Evolutionary conservation across 2,113 vertebrate species (phyloP), one percentile per base, ranked within the genome.

Genomic region (Rynchops niger): DNA sequence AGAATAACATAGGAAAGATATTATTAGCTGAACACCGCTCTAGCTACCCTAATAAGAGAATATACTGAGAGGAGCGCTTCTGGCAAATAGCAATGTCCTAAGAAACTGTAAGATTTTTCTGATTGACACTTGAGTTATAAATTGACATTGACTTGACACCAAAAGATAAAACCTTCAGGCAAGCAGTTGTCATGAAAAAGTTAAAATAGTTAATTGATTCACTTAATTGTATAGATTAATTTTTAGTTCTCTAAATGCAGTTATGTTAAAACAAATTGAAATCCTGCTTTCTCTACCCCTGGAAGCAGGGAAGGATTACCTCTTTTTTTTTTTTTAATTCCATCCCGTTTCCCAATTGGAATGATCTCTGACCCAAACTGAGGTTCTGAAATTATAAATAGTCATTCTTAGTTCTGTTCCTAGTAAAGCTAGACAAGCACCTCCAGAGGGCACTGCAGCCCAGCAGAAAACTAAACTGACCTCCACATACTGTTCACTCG

Each of bases 381-480:
- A 9, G 4, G 2, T 15, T 27, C 8, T 67, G 13, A 1, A 21
- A 21, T 42, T 4, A 32, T 20, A 1, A 23, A 1, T 5, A 4
- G 43, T 10, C 1, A 0, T 30, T 79, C 6, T 32, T 10, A 6
- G 21, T 17, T 63, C 12, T 36, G 42, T 45, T 9, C 6, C 42
- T 25, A 69, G 95, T 27, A 29, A 19, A n/a, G 67, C 25, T 3
- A 22, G 30, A 36, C 21, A 19, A 12, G 53, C 16, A 66, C 96
- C 96, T 85, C 23, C 92, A 96, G 96, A 94, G 93, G 93, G 96
- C 93, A 82, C 62, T 65, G 85, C 82, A 69, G 78, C 78, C 70
- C 90, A 72, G 78, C 81, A 25, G 69, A 93, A 93, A 53, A 32
- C 26, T 34, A 2, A 49, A 4, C 26, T 22, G 22, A 22, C 20